Evolutionary conservation across 2,888 invertebrate species (phyloP), one percentile per base, ranked within the genome.

Genomic region (Heliconius aoede): DNA sequence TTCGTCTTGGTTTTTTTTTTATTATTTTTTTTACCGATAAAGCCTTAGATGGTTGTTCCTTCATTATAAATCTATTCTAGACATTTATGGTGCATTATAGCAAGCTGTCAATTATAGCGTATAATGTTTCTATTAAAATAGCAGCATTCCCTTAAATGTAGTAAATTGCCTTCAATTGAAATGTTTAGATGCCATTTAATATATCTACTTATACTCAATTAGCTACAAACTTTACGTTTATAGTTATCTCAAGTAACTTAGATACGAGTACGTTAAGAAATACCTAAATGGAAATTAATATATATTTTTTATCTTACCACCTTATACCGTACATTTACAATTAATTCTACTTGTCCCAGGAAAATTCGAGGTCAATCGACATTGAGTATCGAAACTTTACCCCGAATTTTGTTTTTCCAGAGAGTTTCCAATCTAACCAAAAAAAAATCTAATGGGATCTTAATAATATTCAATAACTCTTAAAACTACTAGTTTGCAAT

Each of bases 151-250:
- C 69, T 55, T 69, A 55, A 69, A 69, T 55, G 69, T n/a, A 30
- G 30, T 69, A 55, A n/a, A 51, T 69, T 55, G 30, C 69, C 30
- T 51, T 69, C 15, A n/a, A 69, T 69, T 69, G 30, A 69, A 30
- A 68, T 68, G 51, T 30, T 69, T 21, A 68, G 1, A 28, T 46
- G 28, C 28, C 28, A 21, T 21, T 51, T 21, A 28, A 28, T 51
- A 46, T 28, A 40, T 46, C 18, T n/a, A 13, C 21, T 4, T 36
- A 46, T 40, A 24, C 28, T 2, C 2, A 9, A 68, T 5, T 51
- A 30, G n/a, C 21, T 30, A 30, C 51, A 28, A 51, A 51, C 13
- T 32, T 18, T 51, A 4, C 18, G 18, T 36, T 4, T 13, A 51
- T 28, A 11, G 51, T 5, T 46, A 32, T 32, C 30, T 64, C 4